Evolutionary conservation across 2,113 vertebrate species (phyloP).

Genomic region (Apteryx mantelli): DNA sequence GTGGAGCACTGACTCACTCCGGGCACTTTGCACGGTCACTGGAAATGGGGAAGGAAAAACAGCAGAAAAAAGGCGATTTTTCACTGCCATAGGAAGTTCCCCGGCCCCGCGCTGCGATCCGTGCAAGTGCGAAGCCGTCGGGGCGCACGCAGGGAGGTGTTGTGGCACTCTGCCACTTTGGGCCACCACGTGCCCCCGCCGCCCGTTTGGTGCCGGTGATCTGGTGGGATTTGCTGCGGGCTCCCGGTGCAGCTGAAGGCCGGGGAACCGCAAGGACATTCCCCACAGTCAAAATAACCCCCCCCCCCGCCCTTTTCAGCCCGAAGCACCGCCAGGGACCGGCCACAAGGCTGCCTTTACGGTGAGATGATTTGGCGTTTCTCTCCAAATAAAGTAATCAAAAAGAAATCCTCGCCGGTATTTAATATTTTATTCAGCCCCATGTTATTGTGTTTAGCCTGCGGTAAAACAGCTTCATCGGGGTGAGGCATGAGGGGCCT

Average conservation of each 20-base stretch:
- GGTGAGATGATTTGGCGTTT: neutral
- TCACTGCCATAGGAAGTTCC: no score
- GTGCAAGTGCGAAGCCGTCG: no score
- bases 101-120: no score
- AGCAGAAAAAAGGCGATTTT: neutral
- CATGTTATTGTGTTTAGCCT: constrained; percentile 77
- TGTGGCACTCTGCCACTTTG: neutral
- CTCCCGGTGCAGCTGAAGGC: no score
- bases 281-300: no score
- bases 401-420: constrained; percentile 30
- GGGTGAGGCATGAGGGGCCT: constrained; percentile 80
- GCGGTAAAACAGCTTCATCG: constrained; percentile 72
- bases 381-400: constrained; percentile 49
- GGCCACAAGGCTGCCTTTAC: neutral
- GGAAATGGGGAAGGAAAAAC: neutral
- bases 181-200: no score
- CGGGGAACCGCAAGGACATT: no score
- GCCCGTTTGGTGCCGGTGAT: no score
- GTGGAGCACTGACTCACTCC: no score
- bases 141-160: neutral
- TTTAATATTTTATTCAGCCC: constrained; percentile 71
- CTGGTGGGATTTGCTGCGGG: no score
- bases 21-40: neutral
- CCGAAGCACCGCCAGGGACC: neutral
- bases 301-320: no score